Base-by-base conservation (phyloP, 2,888 invertebrate genomes). In the Tetanocera ferruginea region DNA sequence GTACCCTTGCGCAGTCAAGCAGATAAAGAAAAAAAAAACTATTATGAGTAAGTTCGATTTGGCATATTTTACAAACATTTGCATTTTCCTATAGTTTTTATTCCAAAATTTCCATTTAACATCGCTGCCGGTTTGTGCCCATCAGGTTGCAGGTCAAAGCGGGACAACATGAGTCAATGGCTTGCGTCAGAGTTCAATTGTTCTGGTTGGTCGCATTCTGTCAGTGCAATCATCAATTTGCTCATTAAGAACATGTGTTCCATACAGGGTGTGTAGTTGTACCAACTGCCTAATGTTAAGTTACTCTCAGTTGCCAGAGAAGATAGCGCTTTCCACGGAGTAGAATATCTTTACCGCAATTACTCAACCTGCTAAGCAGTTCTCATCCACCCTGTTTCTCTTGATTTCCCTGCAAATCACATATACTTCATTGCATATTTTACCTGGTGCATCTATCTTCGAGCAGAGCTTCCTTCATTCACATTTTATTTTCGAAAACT, bases 1-100 rank as follows among this genome's bases (percentile, higher is more conserved):
- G 82, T 84, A 83, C 81, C 82, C 82, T 79, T 86, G 86, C 85
- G 87, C 88, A 87, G 84, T 86, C 83, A 87, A 83, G 85, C 87
- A 83, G 82, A 85, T 83, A 82, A 79, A 64, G 17, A 52, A 23
- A 64, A 19, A 52, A 23, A 62, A 51, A 14, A 55, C 25, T 51
- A 62, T 28, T 43, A 8, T 60, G 76, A 51, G 19, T 49, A 9
- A 8, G n/a, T 69, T 67, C 60, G 66, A 49, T 57, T 67, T 43
- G 49, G 69, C 23, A 25, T 49, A 49, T 23, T 69, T 69, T 66
- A 57, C 34, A 57, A 57, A 31, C 57, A 60, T 52, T 51, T 66
- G 31, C 31, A 66, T 75, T 64, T 75, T 66, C 25, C 19, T 52
- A 25, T 49, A 49, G 14, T 11, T 73, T 73, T 73, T 37, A 37